phyloP scores from a whole-genome alignment of 2,113 vertebrate genomes.

The Sphaerodactylus townsendi region DNA sequence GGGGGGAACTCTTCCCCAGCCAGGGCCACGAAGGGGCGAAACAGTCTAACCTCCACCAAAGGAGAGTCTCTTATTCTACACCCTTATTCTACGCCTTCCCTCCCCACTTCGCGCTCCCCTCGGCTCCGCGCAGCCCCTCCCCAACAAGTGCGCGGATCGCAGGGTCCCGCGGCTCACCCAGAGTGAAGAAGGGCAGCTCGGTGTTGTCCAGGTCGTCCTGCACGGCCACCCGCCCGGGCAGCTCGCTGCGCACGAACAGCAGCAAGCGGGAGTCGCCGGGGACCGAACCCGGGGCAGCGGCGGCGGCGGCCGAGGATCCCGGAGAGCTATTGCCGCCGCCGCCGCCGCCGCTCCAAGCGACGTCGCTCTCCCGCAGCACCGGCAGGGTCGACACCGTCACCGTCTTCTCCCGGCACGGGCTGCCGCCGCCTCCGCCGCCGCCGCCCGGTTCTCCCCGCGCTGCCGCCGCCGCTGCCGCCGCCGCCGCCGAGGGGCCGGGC shows the following conservation, averaged over 20 bases:
- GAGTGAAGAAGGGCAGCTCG: conserved; percentile 96
- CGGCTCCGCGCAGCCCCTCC: too few species aligned
- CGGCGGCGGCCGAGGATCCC: conserved; percentile 54
- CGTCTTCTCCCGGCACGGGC: conserved; percentile 86
- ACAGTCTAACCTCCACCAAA: too few species aligned
- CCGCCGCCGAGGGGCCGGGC: conserved; percentile 62
- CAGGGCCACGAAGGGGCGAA: neutral
- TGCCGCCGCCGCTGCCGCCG: conserved; percentile 46
- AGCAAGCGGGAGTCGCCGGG: conserved; percentile 86
- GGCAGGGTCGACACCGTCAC: conserved; percentile 95
- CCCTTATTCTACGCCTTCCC: too few species aligned
- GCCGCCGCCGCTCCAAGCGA: conserved; percentile 86
- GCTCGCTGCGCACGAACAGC: conserved; percentile 93
- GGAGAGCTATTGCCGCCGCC: conserved; percentile 73
- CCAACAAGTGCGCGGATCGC: too few species aligned
- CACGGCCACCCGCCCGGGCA: conserved; percentile 93
- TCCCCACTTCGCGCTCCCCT: too few species aligned
- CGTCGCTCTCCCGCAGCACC: conserved; percentile 92
- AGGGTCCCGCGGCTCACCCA: conserved; percentile 80
- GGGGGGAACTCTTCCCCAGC: neutral
- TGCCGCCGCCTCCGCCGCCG: conserved; percentile 40
- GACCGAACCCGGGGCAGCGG: neutral
- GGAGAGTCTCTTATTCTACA: neutral
- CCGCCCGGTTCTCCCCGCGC: conserved; percentile 44
- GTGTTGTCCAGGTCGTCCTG: conserved; percentile 99